Base-by-base conservation (phyloP, 2,888 invertebrate genomes). In the Phymatocera aterrima region DNA sequence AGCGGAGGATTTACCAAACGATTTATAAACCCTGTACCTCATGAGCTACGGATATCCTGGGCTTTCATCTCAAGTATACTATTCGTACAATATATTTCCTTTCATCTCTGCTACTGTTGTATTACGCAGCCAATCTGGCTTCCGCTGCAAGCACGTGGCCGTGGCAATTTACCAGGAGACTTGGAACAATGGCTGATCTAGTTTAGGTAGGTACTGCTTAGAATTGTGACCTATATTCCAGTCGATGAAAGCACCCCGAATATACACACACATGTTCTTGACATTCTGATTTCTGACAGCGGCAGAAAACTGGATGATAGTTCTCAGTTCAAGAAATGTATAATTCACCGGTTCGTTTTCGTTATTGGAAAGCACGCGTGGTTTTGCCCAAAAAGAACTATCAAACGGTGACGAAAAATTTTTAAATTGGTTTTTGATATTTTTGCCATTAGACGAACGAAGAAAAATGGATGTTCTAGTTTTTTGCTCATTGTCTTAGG, bases 51-150 rank as follows among this genome's bases (percentile, higher is more conserved):
- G 51, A 72, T 72, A 51, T 72, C 51, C 51, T 15, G 51, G 72
- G 34, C 48, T 72, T 72, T 72, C 34, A 48, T 72, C 46, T 68
- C 46, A n/a, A 51, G 34, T 72, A 51, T n/a, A n/a, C n/a, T n/a
- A n/a, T n/a, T n/a, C n/a, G n/a, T n/a, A n/a, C n/a, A n/a, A n/a
- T n/a, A n/a, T 72, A 51, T 72, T 51, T 72, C 18, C 34, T 34
- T 34, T 51, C 72, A 34, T 51, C 72, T 72, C 51, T 72, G 34
- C 18, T 21, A 21, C 34, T 72, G 34, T 51, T 72, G 34, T 72
- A 72, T 72, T 51, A 72, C 51, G 72, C 34, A 72, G 8, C 15
- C 51, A 21, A 51, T 10, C 10, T 51, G 18, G 48, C 48, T 70
- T 46, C 10, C 31, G 31, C 24, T 18, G 10, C 24, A 10, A 70